Evolutionary conservation across 2,113 vertebrate species (phyloP).

Genomic region (Oncorhynchus nerka): DNA sequence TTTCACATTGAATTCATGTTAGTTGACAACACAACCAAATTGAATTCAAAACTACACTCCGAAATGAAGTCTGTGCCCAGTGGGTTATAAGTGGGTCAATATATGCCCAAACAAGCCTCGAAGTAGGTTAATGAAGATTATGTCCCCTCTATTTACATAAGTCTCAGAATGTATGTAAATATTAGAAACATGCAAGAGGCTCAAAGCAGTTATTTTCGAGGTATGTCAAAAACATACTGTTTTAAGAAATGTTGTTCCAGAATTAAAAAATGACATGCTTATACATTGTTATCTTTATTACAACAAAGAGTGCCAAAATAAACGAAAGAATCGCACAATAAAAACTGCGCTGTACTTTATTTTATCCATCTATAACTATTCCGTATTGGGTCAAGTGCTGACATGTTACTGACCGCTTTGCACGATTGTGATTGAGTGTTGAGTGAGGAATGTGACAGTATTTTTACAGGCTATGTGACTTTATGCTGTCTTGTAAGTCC

Average conservation of each 20-base stretch:
- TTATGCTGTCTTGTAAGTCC: conserved; percentile 8
- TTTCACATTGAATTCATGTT: too few species aligned
- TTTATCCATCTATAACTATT: neutral
- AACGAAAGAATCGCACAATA: neutral
- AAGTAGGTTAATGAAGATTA: too few species aligned
- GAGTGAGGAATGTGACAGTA: neutral
- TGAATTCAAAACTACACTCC: too few species aligned
- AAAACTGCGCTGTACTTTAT: neutral
- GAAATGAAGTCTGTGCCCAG: too few species aligned
- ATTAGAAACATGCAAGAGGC: neutral
- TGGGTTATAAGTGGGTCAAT: neutral
- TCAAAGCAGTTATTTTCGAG: neutral
- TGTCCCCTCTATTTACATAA: neutral
- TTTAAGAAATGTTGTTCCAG: neutral
- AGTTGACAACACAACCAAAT: too few species aligned
- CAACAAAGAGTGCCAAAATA: neutral
- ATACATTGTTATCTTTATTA: neutral
- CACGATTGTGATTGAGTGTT: neutral
- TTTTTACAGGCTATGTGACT: neutral
- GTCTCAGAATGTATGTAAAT: neutral
- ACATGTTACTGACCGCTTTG: neutral
- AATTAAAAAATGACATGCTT: neutral
- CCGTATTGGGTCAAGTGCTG: neutral
- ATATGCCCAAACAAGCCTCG: neutral
- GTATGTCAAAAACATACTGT: neutral